These are phyloP conservation scores for Avahi laniger DNA, from an alignment of 2,797 vertebrate species.

Conservation along the genomic window DNA sequence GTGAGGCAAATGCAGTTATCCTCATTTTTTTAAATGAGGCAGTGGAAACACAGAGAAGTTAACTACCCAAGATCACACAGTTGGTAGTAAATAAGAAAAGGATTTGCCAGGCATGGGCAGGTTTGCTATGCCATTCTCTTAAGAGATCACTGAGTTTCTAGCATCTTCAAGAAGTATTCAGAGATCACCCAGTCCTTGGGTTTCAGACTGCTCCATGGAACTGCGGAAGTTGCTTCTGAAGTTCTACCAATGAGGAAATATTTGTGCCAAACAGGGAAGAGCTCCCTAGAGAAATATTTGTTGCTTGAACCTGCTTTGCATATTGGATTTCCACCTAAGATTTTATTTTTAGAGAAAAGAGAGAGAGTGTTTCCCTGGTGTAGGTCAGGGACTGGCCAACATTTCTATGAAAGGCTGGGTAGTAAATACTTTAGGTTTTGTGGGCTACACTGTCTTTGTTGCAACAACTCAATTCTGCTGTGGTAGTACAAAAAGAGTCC, in stretches of 20 bases:
- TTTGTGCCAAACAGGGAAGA: not conserved
- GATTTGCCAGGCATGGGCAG: not conserved
- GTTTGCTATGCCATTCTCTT: not conserved
- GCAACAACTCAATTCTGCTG: not conserved
- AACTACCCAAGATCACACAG: not conserved
- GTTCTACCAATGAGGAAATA: not conserved
- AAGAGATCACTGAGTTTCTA: not conserved
- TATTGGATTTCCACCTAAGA: not conserved
- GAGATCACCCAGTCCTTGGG: not conserved
- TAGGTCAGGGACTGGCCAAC: not conserved
- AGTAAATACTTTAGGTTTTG: slow-evolving; percentile 12
- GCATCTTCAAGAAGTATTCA: not conserved
- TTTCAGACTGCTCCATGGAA: not conserved
- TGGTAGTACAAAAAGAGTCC: not conserved
- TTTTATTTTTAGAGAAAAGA: slow-evolving; percentile 34
- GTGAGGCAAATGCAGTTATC: not conserved
- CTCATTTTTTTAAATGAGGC: not conserved
- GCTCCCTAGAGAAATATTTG: not conserved
- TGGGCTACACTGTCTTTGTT: not conserved
- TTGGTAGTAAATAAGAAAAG: not conserved
- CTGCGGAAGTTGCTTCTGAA: not conserved
- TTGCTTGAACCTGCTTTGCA: not conserved
- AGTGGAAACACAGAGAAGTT: not conserved
- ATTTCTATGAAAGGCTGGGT: not conserved
- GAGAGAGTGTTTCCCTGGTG: not conserved